A percentile compares a stretch with the other conserved stretches of the same genome.
phyloP scores from a whole-genome alignment of 1,140 invertebrate genomes.

The Formica selysi region DNA sequence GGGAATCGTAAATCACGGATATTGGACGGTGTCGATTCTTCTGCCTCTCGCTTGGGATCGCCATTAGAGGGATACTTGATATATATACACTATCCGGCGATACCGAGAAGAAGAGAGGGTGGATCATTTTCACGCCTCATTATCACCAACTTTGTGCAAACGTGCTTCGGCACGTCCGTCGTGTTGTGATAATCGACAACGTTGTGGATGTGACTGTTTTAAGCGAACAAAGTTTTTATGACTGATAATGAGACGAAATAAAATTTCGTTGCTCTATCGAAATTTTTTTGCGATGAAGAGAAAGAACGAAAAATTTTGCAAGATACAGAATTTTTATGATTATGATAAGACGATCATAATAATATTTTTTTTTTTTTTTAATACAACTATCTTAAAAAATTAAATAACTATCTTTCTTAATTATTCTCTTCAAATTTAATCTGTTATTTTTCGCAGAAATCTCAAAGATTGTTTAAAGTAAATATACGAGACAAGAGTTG shows the following conservation, averaged over 20 bases:
- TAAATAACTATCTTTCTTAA: not conserved
- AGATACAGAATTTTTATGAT: not conserved
- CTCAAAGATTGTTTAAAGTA: not conserved
- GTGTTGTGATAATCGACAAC: conserved; percentile 11
- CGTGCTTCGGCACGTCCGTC: not conserved
- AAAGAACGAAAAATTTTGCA: not conserved
- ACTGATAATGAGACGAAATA: not conserved
- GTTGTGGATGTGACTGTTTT: not conserved
- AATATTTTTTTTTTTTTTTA: not conserved
- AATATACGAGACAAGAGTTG: not conserved
- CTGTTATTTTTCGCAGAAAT: not conserved
- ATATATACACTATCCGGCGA: conserved; percentile 24
- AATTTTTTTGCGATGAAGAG: not conserved
- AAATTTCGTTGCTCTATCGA: not conserved
- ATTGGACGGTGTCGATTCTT: conserved; percentile 64
- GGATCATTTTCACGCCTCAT: conserved; percentile 67
- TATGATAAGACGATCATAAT: not conserved
- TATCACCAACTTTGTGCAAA: conserved; percentile 45
- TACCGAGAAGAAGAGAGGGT: not conserved
- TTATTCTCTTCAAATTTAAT: not conserved
- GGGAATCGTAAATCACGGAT: conserved; percentile 59
- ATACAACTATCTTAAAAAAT: not conserved
- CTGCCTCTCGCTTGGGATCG: conserved; percentile 21
- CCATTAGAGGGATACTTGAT: conserved; percentile 70
- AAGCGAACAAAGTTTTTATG: not conserved